Conservation (phyloP, 2,113 vertebrate species). For the Podarcis cretensis region DNA sequence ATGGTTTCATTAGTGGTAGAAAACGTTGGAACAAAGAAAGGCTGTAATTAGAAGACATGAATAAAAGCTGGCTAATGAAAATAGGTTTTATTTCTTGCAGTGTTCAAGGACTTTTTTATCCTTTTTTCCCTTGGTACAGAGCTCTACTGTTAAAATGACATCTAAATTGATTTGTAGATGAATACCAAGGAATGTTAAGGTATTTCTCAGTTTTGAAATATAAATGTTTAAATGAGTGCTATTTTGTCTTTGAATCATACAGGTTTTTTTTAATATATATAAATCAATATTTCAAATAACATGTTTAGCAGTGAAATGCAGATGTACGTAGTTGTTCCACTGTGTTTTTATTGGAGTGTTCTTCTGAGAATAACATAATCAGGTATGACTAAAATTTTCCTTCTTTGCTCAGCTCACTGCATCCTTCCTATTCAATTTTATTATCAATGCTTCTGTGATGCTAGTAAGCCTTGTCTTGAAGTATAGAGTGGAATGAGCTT, state of each 20-base stretch:
- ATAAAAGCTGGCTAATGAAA: neutral
- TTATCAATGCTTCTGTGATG: neutral
- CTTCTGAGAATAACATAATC: neutral
- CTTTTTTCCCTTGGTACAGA: neutral
- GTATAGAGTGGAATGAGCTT: neutral
- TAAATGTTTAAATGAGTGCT: neutral
- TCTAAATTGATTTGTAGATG: neutral
- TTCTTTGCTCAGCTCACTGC: slow-evolving; percentile 4
- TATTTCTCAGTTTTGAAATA: neutral
- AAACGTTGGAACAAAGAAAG: neutral
- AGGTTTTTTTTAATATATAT: no score
- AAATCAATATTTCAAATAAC: neutral
- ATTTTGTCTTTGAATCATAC: neutral
- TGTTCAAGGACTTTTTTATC: neutral
- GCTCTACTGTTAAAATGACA: neutral
- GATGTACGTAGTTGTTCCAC: neutral
- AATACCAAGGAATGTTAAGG: neutral
- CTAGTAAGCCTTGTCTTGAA: slow-evolving; percentile 14
- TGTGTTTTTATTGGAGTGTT: neutral
- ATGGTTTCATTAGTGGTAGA: neutral
- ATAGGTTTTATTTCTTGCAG: neutral
- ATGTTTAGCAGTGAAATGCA: neutral
- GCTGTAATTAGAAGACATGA: slow-evolving; percentile 5
- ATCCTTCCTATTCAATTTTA: slow-evolving; percentile 19
- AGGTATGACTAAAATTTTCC: neutral